phyloP scores from a whole-genome alignment of 2,888 invertebrate genomes.

The Lordiphosa fenestrarum region DNA sequence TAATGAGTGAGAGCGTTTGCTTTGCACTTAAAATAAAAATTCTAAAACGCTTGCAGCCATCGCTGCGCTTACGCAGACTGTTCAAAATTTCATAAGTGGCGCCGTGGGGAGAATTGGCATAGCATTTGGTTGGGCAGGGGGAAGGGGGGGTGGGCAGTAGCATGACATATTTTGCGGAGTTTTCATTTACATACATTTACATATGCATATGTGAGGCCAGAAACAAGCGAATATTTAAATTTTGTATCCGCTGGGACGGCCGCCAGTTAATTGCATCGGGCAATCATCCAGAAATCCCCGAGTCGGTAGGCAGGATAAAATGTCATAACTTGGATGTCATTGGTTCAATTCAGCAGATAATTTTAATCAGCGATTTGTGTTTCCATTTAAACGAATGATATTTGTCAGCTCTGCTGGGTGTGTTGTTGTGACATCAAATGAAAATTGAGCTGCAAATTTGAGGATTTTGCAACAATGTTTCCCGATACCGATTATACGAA shows the following conservation, averaged over 20 bases:
- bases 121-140: conserved; percentile 3
- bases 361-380: too few relatives aligned
- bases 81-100: conserved; percentile 27
- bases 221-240: conserved; percentile 12
- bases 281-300: neutral
- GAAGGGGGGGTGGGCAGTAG: conserved; percentile 7
- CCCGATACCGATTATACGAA: too few relatives aligned
- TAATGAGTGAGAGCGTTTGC: conserved; percentile 57
- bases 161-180: conserved; percentile 21
- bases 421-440: too few relatives aligned
- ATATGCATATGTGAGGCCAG: conserved; percentile 7
- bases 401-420: too few relatives aligned
- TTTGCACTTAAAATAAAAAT: conserved; percentile 46
- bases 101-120: conserved; percentile 19
- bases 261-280: conserved; percentile 26
- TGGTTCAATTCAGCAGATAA: too few relatives aligned
- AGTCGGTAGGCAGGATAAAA: too few relatives aligned
- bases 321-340: too few relatives aligned
- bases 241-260: conserved; percentile 11
- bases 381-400: too few relatives aligned
- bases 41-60: conserved; percentile 13
- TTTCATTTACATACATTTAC: conserved; percentile 26
- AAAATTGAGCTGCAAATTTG: too few relatives aligned
- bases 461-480: too few relatives aligned
- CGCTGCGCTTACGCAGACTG: conserved; percentile 8